These are phyloP conservation scores for Smittia aterrima DNA, from an alignment of 2,888 invertebrate genomes.

Conservation along the genomic window DNA sequence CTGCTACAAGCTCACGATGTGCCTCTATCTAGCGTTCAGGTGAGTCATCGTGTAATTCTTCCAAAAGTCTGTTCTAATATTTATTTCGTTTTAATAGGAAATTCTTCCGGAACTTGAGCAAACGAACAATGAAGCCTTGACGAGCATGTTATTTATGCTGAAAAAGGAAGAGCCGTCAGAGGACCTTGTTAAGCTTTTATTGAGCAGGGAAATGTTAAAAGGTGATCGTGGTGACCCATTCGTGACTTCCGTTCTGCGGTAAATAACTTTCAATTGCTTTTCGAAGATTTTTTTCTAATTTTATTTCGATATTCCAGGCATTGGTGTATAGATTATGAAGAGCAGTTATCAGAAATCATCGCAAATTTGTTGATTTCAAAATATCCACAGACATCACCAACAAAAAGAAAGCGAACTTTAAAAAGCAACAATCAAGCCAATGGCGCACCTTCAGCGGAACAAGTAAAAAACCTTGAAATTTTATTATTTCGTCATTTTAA, in stretches of 20 bases:
- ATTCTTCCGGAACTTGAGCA: slow-evolving; percentile 72
- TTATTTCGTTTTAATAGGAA: slow-evolving; percentile 48
- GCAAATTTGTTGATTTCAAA: slow-evolving; percentile 75
- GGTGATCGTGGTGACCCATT: slow-evolving; percentile 81
- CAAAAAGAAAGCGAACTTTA: slow-evolving; percentile 81
- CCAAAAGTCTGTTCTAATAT: slow-evolving; percentile 49
- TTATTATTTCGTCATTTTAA: background rate
- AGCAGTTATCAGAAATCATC: slow-evolving; percentile 79
- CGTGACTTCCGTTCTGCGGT: slow-evolving; percentile 83
- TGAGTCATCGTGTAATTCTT: slow-evolving; percentile 62
- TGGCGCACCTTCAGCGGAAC: slow-evolving; percentile 75
- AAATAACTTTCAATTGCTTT: slow-evolving; percentile 38
- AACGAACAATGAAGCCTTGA: slow-evolving; percentile 87
- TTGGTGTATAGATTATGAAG: slow-evolving; percentile 92
- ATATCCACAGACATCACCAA: slow-evolving; percentile 84
- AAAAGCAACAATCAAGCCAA: slow-evolving; percentile 69
- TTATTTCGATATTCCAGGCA: slow-evolving; percentile 56
- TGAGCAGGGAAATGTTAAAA: slow-evolving; percentile 68
- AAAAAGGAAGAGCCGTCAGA: slow-evolving; percentile 88
- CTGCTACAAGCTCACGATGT: slow-evolving; percentile 91
- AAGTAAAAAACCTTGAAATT: slow-evolving; percentile 54
- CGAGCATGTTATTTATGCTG: slow-evolving; percentile 83
- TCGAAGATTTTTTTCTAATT: background rate
- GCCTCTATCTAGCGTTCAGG: slow-evolving; percentile 78
- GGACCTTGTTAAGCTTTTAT: slow-evolving; percentile 79